Conservation (phyloP, 2,888 invertebrate genomes). For the Thumatha senex region DNA sequence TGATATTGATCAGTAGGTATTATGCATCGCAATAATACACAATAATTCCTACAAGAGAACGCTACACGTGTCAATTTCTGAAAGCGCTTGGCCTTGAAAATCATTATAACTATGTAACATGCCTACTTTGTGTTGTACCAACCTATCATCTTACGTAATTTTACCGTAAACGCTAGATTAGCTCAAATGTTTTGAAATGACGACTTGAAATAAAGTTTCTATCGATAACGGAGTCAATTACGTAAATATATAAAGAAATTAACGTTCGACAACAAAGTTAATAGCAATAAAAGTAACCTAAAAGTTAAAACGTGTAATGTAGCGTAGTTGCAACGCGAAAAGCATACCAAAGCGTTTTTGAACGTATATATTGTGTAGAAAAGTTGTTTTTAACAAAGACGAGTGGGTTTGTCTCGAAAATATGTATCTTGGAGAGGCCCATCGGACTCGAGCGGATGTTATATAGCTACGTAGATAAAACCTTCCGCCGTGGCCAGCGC, state of each 20-base stretch:
- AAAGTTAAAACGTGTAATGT: constrained; percentile 43
- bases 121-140: constrained; percentile 44
- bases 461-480: constrained; percentile 83
- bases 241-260: constrained; percentile 37
- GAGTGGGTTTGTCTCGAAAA: constrained; percentile 70
- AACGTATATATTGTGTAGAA: constrained; percentile 63
- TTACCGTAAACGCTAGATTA: constrained; percentile 57
- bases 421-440: constrained; percentile 75
- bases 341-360: constrained; percentile 56
- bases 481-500: constrained; percentile 81
- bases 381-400: constrained; percentile 78
- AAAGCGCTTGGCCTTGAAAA: constrained; percentile 72
- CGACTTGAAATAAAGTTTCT: constrained; percentile 56
- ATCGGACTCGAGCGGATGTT: constrained; percentile 76
- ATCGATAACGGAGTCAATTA: constrained; percentile 42
- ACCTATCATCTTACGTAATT: constrained; percentile 69
- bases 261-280: constrained; percentile 43
- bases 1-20: constrained; percentile 37
- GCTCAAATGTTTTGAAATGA: constrained; percentile 49
- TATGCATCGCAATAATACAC: constrained; percentile 41
- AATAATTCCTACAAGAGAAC: constrained; percentile 3
- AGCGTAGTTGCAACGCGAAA: constrained; percentile 52
- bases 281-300: constrained; percentile 61
- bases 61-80: constrained; percentile 49
- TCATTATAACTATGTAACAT: constrained; percentile 54